A percentile compares a stretch with the other conserved stretches of the same genome.
phyloP scores from a whole-genome alignment of 2,797 vertebrate species.

The Clarias pachynema region DNA sequence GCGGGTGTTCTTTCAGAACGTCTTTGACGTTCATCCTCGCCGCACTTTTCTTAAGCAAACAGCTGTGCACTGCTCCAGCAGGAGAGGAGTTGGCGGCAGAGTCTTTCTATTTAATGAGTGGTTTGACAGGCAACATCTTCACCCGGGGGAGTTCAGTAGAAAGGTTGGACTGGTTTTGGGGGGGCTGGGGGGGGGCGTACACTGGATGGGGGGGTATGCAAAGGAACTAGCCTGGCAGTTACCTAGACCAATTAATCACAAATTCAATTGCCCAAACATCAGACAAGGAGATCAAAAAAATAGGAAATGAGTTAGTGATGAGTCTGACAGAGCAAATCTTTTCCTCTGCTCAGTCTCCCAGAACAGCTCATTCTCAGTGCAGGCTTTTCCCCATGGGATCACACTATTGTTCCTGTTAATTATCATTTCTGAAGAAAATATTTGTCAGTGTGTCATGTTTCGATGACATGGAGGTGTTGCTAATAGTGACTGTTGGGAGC shows the following conservation, averaged over 20 bases:
- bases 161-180: constrained; percentile 8
- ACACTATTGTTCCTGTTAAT: constrained; percentile 38
- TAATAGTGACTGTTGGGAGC: constrained; percentile 50
- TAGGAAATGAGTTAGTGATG: constrained; percentile 49
- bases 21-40: constrained; percentile 35
- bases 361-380: constrained; percentile 40
- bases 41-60: constrained; percentile 57
- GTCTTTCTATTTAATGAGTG: constrained; percentile 56
- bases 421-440: constrained; percentile 47
- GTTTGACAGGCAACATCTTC: constrained; percentile 57
- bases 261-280: constrained; percentile 59
- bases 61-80: constrained; percentile 51
- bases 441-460: constrained; percentile 51
- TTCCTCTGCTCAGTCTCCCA: constrained; percentile 41
- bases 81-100: constrained; percentile 39
- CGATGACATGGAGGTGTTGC: constrained; percentile 51
- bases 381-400: constrained; percentile 32
- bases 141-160: constrained; percentile 47
- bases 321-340: constrained; percentile 52
- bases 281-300: constrained; percentile 48
- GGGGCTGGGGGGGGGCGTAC: not conserved
- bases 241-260: constrained; percentile 58
- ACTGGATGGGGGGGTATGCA: constrained; percentile 20
- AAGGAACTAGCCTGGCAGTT: constrained; percentile 69
- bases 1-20: constrained; percentile 41